Base-by-base conservation (phyloP, 2,888 invertebrate species). In the Drosophila buzzatii region DNA sequence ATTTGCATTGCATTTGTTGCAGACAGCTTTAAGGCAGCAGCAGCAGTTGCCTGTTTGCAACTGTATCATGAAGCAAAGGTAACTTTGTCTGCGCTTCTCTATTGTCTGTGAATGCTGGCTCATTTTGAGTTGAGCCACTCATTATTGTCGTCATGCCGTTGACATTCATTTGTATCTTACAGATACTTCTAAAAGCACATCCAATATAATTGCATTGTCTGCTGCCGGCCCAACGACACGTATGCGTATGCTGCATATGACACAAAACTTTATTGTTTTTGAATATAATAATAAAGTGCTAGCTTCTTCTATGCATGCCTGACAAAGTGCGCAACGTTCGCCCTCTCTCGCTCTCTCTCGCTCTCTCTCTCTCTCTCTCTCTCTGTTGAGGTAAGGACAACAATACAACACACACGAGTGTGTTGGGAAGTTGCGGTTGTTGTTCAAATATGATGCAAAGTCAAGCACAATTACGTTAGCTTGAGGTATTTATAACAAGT, bases 231-330 rank as follows among this genome's bases (percentile, higher is more conserved):
- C 33, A 52, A 51, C 59, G 41, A 59, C 35, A 72, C 49, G 52
- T 37, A 23, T 39, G n/a, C 35, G 35, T 51, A 49, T 45, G 60
- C 64, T 45, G 55, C 55, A 69, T 56, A 61, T 70, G 83, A 76
- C 71, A 77, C 63, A 70, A 74, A 72, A 72, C 71, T 72, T 77
- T 77, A 82, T 81, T 82, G 81, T 81, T 80, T 82, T 68, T 68
- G 65, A 69, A 79, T 76, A 64, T 63, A 71, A 69, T 70, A 62
- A 55, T 41, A 67, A n/a, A 55, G 44, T 55, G 42, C 47, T 33
- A 27, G 27, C 27, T 27, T 27, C 5, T 27, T 27, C 27, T 27
- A 27, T 27, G 27, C 27, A 27, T 18, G 44, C 2, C 51, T 27
- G 35, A 16, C 44, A 61, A 23, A 10, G 20, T 64, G 44, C 37